phyloP scores from a whole-genome alignment of 2,888 invertebrate genomes.

The Melieria omissa region DNA sequence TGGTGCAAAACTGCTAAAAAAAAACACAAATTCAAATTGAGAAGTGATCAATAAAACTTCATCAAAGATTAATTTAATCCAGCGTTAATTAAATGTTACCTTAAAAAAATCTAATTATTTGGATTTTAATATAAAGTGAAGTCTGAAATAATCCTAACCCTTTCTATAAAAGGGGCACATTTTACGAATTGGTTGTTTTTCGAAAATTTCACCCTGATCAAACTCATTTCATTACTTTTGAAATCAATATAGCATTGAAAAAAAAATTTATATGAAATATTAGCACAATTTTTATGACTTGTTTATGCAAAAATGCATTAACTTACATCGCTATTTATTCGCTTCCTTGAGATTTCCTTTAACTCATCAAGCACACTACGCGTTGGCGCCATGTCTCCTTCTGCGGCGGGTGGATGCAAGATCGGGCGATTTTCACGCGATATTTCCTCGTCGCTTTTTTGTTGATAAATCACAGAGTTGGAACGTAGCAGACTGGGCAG shows the following conservation, averaged over 20 bases:
- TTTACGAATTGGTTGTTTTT: too few relatives aligned
- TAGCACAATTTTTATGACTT: too few relatives aligned
- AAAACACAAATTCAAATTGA: too few relatives aligned
- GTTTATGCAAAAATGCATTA: neutral
- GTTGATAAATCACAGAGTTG: conserved; percentile 57
- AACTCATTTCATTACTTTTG: neutral
- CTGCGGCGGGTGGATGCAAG: conserved; percentile 59
- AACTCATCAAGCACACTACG: conserved; percentile 70
- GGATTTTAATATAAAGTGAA: too few relatives aligned
- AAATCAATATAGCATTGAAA: neutral
- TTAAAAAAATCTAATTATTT: too few relatives aligned
- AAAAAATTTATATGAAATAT: neutral
- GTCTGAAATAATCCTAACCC: too few relatives aligned
- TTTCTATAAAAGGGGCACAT: too few relatives aligned
- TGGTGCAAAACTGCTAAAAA: too few relatives aligned
- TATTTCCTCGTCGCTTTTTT: conserved; percentile 57
- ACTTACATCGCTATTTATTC: conserved; percentile 68
- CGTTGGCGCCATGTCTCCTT: conserved; percentile 65
- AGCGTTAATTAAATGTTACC: too few relatives aligned
- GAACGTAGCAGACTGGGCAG: conserved; percentile 61
- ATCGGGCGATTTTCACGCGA: conserved; percentile 63
- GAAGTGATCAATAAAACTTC: too few relatives aligned
- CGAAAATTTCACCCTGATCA: too few relatives aligned
- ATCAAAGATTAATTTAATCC: too few relatives aligned
- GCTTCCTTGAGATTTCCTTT: conserved; percentile 71